These are phyloP conservation scores for Nemapogon koenigi DNA, from an alignment of 2,888 invertebrate species.

Conservation along the genomic window DNA sequence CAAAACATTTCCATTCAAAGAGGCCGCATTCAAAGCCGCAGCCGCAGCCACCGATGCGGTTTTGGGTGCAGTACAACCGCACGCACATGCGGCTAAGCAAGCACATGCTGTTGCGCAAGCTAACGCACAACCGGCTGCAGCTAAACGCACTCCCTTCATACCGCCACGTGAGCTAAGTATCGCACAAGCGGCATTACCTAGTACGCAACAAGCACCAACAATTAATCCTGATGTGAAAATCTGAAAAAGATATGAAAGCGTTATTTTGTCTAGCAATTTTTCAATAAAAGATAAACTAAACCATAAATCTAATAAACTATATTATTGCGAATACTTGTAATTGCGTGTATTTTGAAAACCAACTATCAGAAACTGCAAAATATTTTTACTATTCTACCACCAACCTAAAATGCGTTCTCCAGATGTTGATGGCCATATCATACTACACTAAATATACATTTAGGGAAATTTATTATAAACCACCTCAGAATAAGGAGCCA, in stretches of 20 bases:
- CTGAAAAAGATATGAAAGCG: slow-evolving; percentile 22
- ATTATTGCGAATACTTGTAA: background rate
- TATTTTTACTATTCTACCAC: too few species aligned
- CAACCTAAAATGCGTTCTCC: too few species aligned
- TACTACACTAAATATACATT: too few species aligned
- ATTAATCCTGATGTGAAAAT: slow-evolving; percentile 50
- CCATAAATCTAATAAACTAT: background rate
- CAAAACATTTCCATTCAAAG: slow-evolving; percentile 49
- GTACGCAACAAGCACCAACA: slow-evolving; percentile 47
- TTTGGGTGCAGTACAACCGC: slow-evolving; percentile 33
- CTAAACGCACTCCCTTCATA: slow-evolving; percentile 37
- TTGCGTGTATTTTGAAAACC: background rate
- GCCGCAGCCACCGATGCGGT: slow-evolving; percentile 44
- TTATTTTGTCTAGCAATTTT: background rate
- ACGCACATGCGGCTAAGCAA: slow-evolving; percentile 40
- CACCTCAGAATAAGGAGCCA: too few species aligned
- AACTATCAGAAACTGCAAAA: too few species aligned
- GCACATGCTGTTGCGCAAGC: slow-evolving; percentile 44
- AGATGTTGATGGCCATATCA: too few species aligned
- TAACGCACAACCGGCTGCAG: slow-evolving; percentile 41
- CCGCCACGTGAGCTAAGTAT: slow-evolving; percentile 39
- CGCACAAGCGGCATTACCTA: slow-evolving; percentile 46
- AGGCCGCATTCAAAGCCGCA: slow-evolving; percentile 47
- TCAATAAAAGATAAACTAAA: background rate
- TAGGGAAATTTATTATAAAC: too few species aligned